Evolutionary conservation across 2,888 invertebrate genomes (phyloP).

Genomic region (Isoperla grammatica): DNA sequence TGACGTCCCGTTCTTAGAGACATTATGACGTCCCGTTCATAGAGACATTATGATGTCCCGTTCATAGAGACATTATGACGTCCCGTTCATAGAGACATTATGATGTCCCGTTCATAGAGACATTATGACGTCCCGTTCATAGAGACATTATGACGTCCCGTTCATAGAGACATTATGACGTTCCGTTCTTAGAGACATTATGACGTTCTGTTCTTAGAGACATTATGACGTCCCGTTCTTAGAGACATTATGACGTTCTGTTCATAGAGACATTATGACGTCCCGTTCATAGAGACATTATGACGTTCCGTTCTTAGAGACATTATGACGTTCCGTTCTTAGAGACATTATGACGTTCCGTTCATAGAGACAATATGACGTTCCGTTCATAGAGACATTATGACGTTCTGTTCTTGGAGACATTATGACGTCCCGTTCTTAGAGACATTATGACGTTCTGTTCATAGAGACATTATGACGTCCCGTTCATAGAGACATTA

Average conservation of each 20-base stretch:
- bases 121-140: not conserved
- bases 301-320: not conserved
- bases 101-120: not conserved
- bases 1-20: not conserved
- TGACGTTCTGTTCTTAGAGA: not conserved
- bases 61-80: not conserved
- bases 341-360: not conserved
- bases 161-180: not conserved
- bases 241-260: not conserved
- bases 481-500: not conserved
- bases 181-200: not conserved
- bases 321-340: not conserved
- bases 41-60: not conserved
- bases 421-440: not conserved
- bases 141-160: not conserved
- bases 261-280: not conserved
- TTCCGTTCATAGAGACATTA: not conserved
- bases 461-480: not conserved
- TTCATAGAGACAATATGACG: not conserved
- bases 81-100: not conserved
- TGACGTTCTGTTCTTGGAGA: too few relatives aligned
- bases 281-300: not conserved
- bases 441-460: not conserved
- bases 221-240: not conserved
- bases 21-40: not conserved